Percentiles rank a stretch among this genome's conserved stretches.
Conservation (phyloP, 1,140 invertebrate species). For the Cydia fagiglandana region DNA sequence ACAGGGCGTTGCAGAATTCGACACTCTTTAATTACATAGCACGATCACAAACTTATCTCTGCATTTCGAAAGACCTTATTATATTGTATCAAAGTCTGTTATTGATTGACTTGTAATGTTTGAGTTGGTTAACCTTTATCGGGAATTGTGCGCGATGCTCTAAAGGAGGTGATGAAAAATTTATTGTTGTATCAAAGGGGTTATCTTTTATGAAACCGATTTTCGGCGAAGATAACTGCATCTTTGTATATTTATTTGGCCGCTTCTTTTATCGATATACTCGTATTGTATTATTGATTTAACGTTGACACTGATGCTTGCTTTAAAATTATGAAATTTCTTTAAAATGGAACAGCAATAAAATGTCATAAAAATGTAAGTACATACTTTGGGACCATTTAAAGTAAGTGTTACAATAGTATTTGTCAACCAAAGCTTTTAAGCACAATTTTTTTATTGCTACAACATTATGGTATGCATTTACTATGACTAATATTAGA, state of each 20-base stretch:
- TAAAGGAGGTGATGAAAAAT: slow-evolving; percentile 1
- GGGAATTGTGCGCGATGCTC: neutral
- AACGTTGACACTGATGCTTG: neutral
- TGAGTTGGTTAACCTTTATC: neutral
- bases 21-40: slow-evolving; percentile 21
- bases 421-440: slow-evolving; percentile 1
- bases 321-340: neutral
- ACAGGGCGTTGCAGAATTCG: slow-evolving; percentile 33
- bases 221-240: neutral
- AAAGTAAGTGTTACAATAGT: neutral
- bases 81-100: neutral
- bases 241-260: neutral
- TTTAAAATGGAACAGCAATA: neutral
- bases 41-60: neutral
- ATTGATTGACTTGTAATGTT: neutral
- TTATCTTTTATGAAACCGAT: neutral
- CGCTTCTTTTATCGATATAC: neutral
- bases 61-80: neutral
- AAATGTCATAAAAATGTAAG: neutral
- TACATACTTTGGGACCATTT: neutral
- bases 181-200: slow-evolving; percentile 2
- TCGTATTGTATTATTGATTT: neutral
- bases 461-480: neutral
- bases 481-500: slow-evolving; percentile 1
- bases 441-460: neutral